Base-by-base conservation (phyloP, 2,797 vertebrate species). In the Taeniopygia guttata region DNA sequence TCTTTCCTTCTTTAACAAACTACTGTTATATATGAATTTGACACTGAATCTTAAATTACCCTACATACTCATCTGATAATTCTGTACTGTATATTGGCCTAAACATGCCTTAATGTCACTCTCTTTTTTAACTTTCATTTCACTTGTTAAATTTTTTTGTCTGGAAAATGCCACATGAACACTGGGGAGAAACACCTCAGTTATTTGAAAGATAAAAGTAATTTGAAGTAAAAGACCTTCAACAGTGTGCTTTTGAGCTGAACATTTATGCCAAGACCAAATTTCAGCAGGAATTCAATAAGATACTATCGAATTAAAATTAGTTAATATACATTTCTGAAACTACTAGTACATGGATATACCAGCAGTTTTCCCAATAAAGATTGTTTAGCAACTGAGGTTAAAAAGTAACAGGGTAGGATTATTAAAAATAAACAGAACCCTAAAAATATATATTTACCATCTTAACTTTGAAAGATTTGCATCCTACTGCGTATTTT, bases 1-100 rank as follows among this genome's bases (percentile, higher is more conserved):
- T 95, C 59, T 89, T 94, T 95, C 86, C 48, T 96, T 60, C 49
- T 93, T 70, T 86, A 89, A 67, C 55, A 84, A 93, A 59, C 49
- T 89, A 84, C 84, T 86, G 70, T 87, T 94, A 45, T 58, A 88
- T 36, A 23, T 76, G 66, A n/a, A 77, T 42, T 70, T 94, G 84
- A 85, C 63, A 70, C 36, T 69, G 83, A 81, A 66, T 75, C 79
- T 95, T 92, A 43, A 93, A 93, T 95, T 83, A 89, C 21, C 48
- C 19, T 94, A 40, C 27, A 48, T 52, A 52, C 40, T 87, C 78
- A 22, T 60, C 43, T 94, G 87, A 76, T 43, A 84, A 91, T 69
- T 67, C 89, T 68, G 18, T 55, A 76, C 42, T 89, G 36, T 60
- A n/a, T 64, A 86, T 93, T 93, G 72, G 56, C 66, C 85, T 92